phyloP scores from a whole-genome alignment of 1,140 invertebrate species.

The Zaprionus nigranus region DNA sequence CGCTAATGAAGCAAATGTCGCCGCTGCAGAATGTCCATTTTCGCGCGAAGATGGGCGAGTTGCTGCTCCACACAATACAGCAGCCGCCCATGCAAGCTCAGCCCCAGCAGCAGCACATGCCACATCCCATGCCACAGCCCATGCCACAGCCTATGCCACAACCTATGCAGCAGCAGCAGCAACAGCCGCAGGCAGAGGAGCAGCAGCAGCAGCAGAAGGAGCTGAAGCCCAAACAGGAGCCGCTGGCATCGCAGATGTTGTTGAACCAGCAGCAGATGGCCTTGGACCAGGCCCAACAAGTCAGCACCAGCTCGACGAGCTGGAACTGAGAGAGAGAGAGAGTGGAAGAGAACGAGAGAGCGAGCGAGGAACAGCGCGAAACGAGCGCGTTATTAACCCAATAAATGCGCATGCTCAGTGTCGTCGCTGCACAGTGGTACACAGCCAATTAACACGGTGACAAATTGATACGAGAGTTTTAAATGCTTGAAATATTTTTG shows the following conservation, averaged over 20 bases:
- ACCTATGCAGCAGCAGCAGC: constrained; percentile 26
- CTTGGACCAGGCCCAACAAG: constrained; percentile 78
- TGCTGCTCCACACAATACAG: constrained; percentile 73
- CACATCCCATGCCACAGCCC: constrained; percentile 30
- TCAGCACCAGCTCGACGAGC: constrained; percentile 71
- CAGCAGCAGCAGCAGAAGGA: constrained; percentile 26
- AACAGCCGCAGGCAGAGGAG: constrained; percentile 28
- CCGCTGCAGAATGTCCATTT: constrained; percentile 74
- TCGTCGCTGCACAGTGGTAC: constrained; percentile 47
- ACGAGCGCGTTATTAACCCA: constrained; percentile 31
- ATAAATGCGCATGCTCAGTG: constrained; percentile 50
- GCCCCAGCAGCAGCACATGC: constrained; percentile 26
- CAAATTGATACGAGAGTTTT: background rate
- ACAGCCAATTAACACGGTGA: background rate
- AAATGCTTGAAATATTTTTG: constrained; percentile 9
- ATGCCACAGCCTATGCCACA: constrained; percentile 25
- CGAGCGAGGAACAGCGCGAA: constrained; percentile 7
- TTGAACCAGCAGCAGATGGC: constrained; percentile 76
- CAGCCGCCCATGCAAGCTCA: constrained; percentile 45
- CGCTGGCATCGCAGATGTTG: constrained; percentile 66
- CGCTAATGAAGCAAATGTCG: constrained; percentile 79
- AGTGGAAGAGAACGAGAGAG: constrained; percentile 8
- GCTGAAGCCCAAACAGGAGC: constrained; percentile 20
- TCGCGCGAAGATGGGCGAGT: constrained; percentile 77
- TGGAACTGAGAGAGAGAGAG: constrained; percentile 56